Evolutionary conservation across 2,797 vertebrate species (phyloP).

Genomic region (Gallinago solitaria): DNA sequence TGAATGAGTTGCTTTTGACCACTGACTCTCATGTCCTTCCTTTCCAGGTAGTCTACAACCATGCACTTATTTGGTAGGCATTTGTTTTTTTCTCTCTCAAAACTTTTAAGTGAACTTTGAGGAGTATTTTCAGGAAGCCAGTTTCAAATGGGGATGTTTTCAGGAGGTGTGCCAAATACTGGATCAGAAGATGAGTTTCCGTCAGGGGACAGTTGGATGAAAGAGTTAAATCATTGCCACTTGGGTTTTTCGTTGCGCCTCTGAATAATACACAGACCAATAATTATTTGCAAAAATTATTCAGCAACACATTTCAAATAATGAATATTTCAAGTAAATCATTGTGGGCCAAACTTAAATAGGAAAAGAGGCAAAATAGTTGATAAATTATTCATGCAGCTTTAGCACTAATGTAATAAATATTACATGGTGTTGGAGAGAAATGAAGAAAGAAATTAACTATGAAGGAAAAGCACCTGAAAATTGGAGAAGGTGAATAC

Average conservation of each 20-base stretch:
- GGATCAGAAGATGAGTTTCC: background rate
- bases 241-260: background rate
- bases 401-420: conserved; percentile 41
- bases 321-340: conserved; percentile 51
- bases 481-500: conserved; percentile 22
- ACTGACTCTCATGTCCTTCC: background rate
- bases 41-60: background rate
- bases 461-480: conserved; percentile 37
- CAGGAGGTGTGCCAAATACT: background rate
- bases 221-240: background rate
- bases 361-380: conserved; percentile 21
- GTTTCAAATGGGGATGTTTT: background rate
- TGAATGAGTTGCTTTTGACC: background rate
- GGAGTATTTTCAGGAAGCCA: background rate
- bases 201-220: background rate
- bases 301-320: background rate
- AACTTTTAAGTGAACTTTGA: background rate
- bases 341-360: background rate
- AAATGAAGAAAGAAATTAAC: conserved; percentile 35
- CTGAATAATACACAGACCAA: background rate
- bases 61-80: background rate
- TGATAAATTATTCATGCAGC: conserved; percentile 40
- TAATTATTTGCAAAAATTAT: conserved; percentile 14
- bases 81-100: background rate
- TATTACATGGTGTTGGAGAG: conserved; percentile 37